These are phyloP conservation scores for Bubo blakistoni DNA, from an alignment of 2,113 vertebrate species.

Conservation along the genomic window DNA sequence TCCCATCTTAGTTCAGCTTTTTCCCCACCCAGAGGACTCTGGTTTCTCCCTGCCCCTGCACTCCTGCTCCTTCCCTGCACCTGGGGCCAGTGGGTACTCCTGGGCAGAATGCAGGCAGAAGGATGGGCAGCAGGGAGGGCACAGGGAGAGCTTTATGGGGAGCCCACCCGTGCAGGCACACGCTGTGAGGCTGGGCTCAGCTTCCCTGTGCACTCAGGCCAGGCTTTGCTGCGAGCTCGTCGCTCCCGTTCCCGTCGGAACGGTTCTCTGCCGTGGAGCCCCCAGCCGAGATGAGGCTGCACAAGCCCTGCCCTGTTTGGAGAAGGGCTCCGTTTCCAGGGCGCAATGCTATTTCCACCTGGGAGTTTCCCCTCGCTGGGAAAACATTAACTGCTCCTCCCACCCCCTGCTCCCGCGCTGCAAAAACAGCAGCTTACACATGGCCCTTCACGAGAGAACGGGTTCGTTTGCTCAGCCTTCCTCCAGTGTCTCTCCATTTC, in stretches of 20 bases:
- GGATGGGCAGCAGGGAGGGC: neutral
- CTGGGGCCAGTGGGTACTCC: no score
- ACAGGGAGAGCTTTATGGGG: rapidly evolving
- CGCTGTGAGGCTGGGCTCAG: neutral
- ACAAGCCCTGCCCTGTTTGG: neutral
- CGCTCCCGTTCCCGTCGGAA: rapidly evolving
- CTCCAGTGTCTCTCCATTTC: neutral
- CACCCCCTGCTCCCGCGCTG: neutral
- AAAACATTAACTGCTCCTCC: conserved; percentile 4
- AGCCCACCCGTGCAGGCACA: rapidly evolving
- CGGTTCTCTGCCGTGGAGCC: neutral
- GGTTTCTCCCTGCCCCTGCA: neutral
- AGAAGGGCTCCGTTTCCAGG: neutral
- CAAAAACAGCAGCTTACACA: neutral
- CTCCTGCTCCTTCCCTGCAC: neutral
- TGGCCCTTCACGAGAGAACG: neutral
- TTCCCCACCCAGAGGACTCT: neutral
- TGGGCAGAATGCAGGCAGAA: neutral
- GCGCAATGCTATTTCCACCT: neutral
- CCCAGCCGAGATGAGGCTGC: neutral
- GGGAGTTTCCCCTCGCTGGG: neutral
- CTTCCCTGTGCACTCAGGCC: neutral
- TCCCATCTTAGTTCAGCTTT: neutral
- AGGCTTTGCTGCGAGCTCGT: rapidly evolving
- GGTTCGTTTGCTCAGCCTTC: neutral